Evolutionary conservation across 2,113 vertebrate genomes (phyloP), one percentile per base, ranked within the genome.

Genomic region (Eptesicus fuscus): DNA sequence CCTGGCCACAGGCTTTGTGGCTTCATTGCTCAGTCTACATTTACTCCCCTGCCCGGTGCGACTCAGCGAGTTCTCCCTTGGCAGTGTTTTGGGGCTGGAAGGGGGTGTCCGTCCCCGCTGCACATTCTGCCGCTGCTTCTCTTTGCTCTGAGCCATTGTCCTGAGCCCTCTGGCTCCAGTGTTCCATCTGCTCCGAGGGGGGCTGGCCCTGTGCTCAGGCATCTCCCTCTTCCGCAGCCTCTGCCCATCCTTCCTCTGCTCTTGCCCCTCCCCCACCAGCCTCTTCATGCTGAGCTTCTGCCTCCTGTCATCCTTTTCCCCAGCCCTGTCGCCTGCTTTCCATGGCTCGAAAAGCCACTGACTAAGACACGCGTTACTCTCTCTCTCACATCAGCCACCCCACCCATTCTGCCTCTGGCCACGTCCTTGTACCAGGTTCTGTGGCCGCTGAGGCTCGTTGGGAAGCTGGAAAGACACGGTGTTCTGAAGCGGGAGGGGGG

Each of bases 41-140:
- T 53, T 44, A 51, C n/a, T 30, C 28, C 28, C 56, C 20, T 9
- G 85, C 70, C 65, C 51, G 30, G 59, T 18, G 2, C 23, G 11
- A 44, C 42, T 44, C 47, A 4, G 13, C 1, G 49, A 23, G 37
- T 20, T 56, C 53, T 82, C 32, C 40, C 25, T 28, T 17, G 0
- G 56, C 53, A 17, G 13, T 3, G 18, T 49, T 30, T 91, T 67
- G 88, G 96, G 61, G 53, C 23, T 59, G 23, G 67, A 30, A 37
- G 28, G 88, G 73, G 76, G 74, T 7, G 25, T 74, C n/a, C 91
- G 56, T 95, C 59, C 67, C 88, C 91, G 96, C 71, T 84, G 83
- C 25, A 61, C 61, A 76, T 59, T 22, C 84, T 69, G 49, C 49
- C 53, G 40, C 70, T 82, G 9, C 6, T 73, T 89, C 73, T 92